phyloP scores from a whole-genome alignment of 1,140 invertebrate species.

The Drosophila mauritiana region DNA sequence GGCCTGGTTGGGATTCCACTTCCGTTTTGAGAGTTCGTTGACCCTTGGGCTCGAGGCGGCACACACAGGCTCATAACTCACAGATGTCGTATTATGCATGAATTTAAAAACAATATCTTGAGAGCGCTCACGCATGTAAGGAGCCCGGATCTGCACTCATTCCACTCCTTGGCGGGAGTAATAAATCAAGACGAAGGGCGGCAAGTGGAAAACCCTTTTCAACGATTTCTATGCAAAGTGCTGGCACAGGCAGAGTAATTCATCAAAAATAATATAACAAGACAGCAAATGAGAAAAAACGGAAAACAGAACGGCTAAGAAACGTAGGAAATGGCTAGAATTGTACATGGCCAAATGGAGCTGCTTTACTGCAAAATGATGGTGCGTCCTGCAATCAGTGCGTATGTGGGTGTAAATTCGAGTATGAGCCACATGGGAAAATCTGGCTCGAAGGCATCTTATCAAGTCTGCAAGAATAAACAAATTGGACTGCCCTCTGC shows the following conservation, averaged over 20 bases:
- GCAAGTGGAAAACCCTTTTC: constrained; percentile 57
- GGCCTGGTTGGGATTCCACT: constrained; percentile 5
- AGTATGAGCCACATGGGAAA: constrained; percentile 15
- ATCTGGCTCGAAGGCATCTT: constrained; percentile 17
- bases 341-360: constrained; percentile 31
- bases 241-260: constrained; percentile 61
- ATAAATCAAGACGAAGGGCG: constrained; percentile 63
- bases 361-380: constrained; percentile 20
- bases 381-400: constrained; percentile 26
- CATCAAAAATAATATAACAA: constrained; percentile 62
- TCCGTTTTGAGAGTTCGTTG: constrained; percentile 42
- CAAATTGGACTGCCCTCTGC: background rate
- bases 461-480: constrained; percentile 7
- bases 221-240: constrained; percentile 53
- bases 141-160: constrained; percentile 3
- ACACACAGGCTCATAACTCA: constrained; percentile 64
- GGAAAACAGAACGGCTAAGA: constrained; percentile 9
- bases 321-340: constrained; percentile 24
- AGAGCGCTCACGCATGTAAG: constrained; percentile 36
- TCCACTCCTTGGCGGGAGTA: constrained; percentile 28
- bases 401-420: background rate
- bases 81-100: constrained; percentile 67
- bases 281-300: constrained; percentile 38
- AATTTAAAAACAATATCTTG: constrained; percentile 71
- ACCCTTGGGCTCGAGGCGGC: constrained; percentile 25